Conservation (phyloP, 1,140 invertebrate genomes). For the Drosophila truncata region DNA sequence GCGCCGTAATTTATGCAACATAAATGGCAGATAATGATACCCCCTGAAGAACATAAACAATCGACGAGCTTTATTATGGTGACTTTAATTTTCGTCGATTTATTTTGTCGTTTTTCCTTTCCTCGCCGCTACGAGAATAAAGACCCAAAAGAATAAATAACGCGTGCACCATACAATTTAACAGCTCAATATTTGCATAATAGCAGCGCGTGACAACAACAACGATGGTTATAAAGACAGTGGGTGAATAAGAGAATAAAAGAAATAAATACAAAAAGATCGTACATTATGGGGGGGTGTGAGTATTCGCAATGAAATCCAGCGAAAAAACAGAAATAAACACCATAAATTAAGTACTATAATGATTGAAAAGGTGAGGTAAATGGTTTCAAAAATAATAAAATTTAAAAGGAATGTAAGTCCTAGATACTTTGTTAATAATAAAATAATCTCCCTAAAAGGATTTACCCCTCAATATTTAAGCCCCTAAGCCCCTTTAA, state of each 20-base stretch:
- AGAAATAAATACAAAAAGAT: slow-evolving; percentile 28
- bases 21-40: slow-evolving; percentile 70
- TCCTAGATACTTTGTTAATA: not conserved
- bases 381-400: not conserved
- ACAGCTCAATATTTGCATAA: slow-evolving; percentile 81
- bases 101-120: slow-evolving; percentile 27
- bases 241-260: slow-evolving; percentile 18
- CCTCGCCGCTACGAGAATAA: slow-evolving; percentile 32
- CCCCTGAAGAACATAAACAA: slow-evolving; percentile 36
- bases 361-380: not conserved
- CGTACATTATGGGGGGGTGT: slow-evolving; percentile 5
- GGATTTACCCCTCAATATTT: not conserved
- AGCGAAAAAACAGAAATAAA: slow-evolving; percentile 14
- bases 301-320: slow-evolving; percentile 12
- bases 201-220: slow-evolving; percentile 78
- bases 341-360: not conserved
- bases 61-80: slow-evolving; percentile 49
- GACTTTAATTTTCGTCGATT: slow-evolving; percentile 46
- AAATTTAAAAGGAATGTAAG: too few species aligned
- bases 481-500: not conserved
- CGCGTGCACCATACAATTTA: slow-evolving; percentile 76
- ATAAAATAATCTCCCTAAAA: not conserved
- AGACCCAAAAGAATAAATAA: slow-evolving; percentile 73
- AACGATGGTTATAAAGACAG: slow-evolving; percentile 41
- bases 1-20: slow-evolving; percentile 80